A percentile compares a stretch with the other conserved stretches of the same genome.
Evolutionary conservation across 2,797 vertebrate species (phyloP).

Genomic region (Hephaestus fuliginosus): DNA sequence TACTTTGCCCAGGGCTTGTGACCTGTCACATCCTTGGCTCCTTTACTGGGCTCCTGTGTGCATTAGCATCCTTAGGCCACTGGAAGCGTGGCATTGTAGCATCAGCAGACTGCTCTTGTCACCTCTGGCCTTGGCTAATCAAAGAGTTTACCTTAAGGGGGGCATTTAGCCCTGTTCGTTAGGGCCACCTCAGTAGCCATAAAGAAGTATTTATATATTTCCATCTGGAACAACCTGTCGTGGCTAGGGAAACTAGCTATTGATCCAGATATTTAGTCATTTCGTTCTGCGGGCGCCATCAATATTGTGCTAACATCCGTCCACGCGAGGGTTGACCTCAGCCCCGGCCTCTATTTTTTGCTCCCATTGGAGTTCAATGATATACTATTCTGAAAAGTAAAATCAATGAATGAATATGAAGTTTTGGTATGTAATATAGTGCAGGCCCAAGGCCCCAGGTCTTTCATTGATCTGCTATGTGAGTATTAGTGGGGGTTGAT

Average conservation of each 20-base stretch:
- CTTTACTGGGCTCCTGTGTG: conserved; percentile 84
- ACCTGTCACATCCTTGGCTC: conserved; percentile 71
- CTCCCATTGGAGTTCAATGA: conserved; percentile 98
- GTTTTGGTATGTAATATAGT: conserved; percentile 96
- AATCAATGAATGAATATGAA: conserved; percentile 99
- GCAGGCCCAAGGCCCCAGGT: conserved; percentile 87
- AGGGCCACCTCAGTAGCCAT: conserved; percentile 93
- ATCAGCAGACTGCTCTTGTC: conserved; percentile 83
- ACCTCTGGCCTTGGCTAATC: conserved; percentile 98
- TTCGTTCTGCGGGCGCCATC: conserved; percentile 95
- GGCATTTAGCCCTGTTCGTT: conserved; percentile 93
- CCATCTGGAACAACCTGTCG: conserved; percentile 94
- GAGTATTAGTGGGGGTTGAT: conserved; percentile 80
- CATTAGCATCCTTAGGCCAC: conserved; percentile 70
- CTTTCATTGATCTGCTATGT: conserved; percentile 86
- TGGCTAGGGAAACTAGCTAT: conserved; percentile 96
- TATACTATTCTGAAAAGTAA: conserved; percentile 98
- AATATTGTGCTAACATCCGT: conserved; percentile 95
- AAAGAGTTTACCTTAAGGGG: conserved; percentile 98
- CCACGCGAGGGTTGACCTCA: conserved; percentile 94
- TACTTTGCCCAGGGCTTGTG: conserved; percentile 69
- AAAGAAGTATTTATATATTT: conserved; percentile 96
- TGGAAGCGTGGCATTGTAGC: conserved; percentile 86
- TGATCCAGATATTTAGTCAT: conserved; percentile 99
- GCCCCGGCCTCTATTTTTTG: conserved; percentile 89